Evolutionary conservation across 2,888 invertebrate species (phyloP), one percentile per base, ranked within the genome.

Genomic region (Bombyx huttoni): DNA sequence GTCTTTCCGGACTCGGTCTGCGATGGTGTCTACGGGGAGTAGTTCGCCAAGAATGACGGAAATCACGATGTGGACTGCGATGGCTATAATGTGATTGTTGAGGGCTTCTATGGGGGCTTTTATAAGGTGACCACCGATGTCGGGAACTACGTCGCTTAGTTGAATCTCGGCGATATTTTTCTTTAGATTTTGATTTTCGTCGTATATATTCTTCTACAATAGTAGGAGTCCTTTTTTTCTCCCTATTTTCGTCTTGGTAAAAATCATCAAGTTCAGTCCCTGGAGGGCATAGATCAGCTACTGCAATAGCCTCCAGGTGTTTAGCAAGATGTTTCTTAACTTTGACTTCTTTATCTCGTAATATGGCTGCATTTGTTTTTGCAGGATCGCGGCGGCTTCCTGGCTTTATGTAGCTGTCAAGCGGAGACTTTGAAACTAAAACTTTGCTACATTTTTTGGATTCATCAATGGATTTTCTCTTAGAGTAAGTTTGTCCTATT

Each of bases 181-280:
- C 52, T 49, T 50, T 49, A 49, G 57, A 52, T 35, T 50, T 34
- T 51, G 54, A 40, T 47, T 12, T 13, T 35, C 12, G n/a, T 10
- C 9, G n/a, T 48, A 54, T 13, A 9, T 8, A 33, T 8, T 34
- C 8, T 48, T 67, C 63, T 5, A 35, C 40, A 6, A 49, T 14
- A 8, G 53, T 51, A 13, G 56, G 50, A 14, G 57, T 46, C 47
- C 65, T 73, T 40, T 54, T 62, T 35, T 64, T 65, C n/a, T 48
- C 51, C 2, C 52, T 51, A 53, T 72, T 69, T 8, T 62, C 62
- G 45, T 68, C 71, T 13, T 74, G 72, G 56, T 64, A 82, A 58
- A 74, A 85, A 52, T 84, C 86, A 49, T 88, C 88, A 0, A 88
- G 70, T 58, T 88, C 88, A 1, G 88, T 88, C 8, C 88, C 88